A percentile compares a stretch with the other conserved stretches of the same genome.
Evolutionary conservation across 1,140 invertebrate genomes (phyloP).

Genomic region (Melanaphis sacchari): DNA sequence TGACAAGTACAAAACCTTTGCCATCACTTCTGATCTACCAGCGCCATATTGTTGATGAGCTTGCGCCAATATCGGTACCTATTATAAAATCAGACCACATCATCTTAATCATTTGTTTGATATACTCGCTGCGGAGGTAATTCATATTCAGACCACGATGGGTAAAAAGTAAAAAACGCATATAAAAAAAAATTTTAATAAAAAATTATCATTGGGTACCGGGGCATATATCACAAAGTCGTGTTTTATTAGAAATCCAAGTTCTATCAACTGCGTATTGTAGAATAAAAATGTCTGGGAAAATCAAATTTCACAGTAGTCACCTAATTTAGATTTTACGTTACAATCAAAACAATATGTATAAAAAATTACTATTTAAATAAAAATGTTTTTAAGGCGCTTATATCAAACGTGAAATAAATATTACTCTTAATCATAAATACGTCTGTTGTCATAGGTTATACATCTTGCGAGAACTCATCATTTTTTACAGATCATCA

Average conservation of each 20-base stretch:
- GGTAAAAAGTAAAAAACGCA: not conserved
- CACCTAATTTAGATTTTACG: too few species aligned
- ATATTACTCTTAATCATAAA: not conserved
- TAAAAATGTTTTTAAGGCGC: too few species aligned
- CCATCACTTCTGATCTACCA: conserved; percentile 87
- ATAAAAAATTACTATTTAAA: too few species aligned
- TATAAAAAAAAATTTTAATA: not conserved
- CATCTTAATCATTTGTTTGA: not conserved
- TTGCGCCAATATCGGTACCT: conserved; percentile 84
- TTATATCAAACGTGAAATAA: too few species aligned
- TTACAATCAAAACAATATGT: too few species aligned
- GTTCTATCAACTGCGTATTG: not conserved
- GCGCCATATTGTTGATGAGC: conserved; percentile 89
- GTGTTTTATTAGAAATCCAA: not conserved
- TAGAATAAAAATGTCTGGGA: too few species aligned
- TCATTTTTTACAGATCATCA: not conserved
- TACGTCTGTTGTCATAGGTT: not conserved
- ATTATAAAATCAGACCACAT: conserved; percentile 57
- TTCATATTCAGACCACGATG: not conserved
- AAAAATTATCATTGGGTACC: not conserved
- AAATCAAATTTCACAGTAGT: too few species aligned
- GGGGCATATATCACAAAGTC: too few species aligned
- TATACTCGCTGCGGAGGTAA: not conserved
- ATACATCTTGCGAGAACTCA: not conserved
- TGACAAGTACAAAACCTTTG: conserved; percentile 92